Percentiles rank a stretch among this genome's conserved stretches.
These are phyloP conservation scores for Ciconia maguari DNA, from an alignment of 2,113 vertebrate genomes.

Conservation along the genomic window DNA sequence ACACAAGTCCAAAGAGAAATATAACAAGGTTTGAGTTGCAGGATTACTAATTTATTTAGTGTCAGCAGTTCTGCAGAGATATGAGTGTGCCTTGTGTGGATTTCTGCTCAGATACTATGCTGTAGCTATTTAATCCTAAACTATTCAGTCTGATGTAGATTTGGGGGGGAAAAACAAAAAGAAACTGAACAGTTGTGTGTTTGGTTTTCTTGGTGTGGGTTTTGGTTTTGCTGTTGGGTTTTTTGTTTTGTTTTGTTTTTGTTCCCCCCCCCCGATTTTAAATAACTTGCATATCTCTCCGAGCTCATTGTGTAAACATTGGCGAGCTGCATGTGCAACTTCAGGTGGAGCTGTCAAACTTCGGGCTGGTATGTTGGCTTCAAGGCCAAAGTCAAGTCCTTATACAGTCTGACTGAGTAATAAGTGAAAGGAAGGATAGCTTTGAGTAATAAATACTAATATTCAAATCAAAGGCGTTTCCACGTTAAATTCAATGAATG, in stretches of 20 bases:
- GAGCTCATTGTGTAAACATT: not conserved
- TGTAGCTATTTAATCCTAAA: not conserved
- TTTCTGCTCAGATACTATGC: not conserved
- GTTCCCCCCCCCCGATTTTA: not conserved
- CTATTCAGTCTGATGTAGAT: not conserved
- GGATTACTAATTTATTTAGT: not conserved
- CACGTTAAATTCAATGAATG: not conserved
- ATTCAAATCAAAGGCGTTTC: not conserved
- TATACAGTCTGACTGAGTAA: not conserved
- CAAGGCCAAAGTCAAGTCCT: not conserved
- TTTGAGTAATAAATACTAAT: not conserved
- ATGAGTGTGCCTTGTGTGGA: rapidly evolving
- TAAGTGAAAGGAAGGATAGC: not conserved
- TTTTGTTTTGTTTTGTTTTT: too few relatives aligned
- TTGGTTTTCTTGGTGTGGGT: not conserved
- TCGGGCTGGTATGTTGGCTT: not conserved
- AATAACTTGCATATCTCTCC: not conserved
- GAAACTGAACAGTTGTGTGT: not conserved
- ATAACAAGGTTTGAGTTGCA: not conserved
- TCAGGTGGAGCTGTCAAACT: not conserved
- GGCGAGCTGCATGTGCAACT: not conserved
- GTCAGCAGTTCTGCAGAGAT: not conserved
- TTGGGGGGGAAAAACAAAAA: not conserved
- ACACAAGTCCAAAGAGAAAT: not conserved
- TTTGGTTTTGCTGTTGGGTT: not conserved